Conservation (phyloP, 1,140 invertebrate genomes). For the Trissolcus basalis region DNA sequence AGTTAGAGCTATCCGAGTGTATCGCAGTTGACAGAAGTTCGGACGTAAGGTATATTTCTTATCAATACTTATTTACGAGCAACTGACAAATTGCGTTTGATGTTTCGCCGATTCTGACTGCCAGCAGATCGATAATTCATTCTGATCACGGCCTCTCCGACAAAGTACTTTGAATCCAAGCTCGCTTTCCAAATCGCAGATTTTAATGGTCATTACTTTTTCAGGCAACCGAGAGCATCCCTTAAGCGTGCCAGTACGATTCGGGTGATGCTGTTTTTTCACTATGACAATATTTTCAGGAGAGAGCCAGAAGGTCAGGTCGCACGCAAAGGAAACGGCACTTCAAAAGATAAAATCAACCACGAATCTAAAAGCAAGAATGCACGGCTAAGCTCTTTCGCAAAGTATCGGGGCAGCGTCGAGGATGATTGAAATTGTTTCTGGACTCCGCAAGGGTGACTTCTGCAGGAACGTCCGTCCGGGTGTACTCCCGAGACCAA, state of each 20-base stretch:
- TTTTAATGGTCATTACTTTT: background rate
- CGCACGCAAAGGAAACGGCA: constrained; percentile 50
- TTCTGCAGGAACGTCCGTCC: constrained; percentile 23
- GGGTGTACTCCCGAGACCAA: constrained; percentile 52
- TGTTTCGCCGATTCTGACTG: background rate
- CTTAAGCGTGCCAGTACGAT: constrained; percentile 1
- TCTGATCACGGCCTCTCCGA: background rate
- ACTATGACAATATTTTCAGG: constrained; percentile 34
- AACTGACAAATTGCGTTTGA: constrained; percentile 13
- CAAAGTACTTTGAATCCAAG: background rate
- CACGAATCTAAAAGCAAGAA: constrained; percentile 53
- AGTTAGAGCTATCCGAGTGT: constrained; percentile 40
- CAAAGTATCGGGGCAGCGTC: constrained; percentile 69
- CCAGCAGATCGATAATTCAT: background rate
- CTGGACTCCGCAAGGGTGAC: constrained; percentile 44
- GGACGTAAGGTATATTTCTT: constrained; percentile 28
- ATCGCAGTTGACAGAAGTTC: constrained; percentile 34
- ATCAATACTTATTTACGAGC: constrained; percentile 32
- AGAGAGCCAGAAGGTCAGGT: constrained; percentile 14
- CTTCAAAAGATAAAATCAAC: constrained; percentile 55
- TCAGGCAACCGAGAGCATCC: background rate
- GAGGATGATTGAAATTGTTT: constrained; percentile 73
- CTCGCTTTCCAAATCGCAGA: background rate
- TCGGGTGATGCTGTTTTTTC: constrained; percentile 12
- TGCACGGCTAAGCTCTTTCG: constrained; percentile 62